A percentile compares a stretch with the other conserved stretches of the same genome.
Conservation (phyloP, 2,888 invertebrate species). For the Mellilla xanthometata region DNA sequence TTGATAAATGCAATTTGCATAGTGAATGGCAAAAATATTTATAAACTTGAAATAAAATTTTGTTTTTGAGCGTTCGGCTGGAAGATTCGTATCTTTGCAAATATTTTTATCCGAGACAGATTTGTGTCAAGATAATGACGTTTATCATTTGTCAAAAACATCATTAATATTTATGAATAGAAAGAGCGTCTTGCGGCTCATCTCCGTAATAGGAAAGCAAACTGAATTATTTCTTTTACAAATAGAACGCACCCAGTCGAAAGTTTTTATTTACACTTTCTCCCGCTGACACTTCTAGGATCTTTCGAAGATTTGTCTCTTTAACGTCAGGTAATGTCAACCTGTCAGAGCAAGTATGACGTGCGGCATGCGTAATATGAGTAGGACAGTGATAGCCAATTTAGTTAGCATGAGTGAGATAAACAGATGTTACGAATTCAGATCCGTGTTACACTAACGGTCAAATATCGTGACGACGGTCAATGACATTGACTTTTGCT, state of each 20-base stretch:
- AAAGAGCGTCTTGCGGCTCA: conserved; percentile 25
- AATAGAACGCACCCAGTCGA: conserved; percentile 42
- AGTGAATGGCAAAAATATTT: too few relatives aligned
- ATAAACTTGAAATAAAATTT: too few relatives aligned
- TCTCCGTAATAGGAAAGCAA: conserved; percentile 32
- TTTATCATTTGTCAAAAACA: conserved; percentile 5
- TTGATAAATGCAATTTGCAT: too few relatives aligned
- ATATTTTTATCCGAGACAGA: neutral
- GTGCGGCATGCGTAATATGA: conserved; percentile 33
- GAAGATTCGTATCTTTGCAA: too few relatives aligned
- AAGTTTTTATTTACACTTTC: conserved; percentile 71
- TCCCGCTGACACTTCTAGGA: conserved; percentile 50
- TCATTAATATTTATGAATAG: conserved; percentile 8
- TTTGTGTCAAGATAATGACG: conserved; percentile 2
- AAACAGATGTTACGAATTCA: conserved; percentile 31
- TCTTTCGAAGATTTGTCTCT: conserved; percentile 46
- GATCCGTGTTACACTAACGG: conserved; percentile 36
- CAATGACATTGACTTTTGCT: conserved; percentile 63
- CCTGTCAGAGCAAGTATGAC: conserved; percentile 36
- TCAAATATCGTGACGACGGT: conserved; percentile 49
- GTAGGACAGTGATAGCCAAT: conserved; percentile 33
- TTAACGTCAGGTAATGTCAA: conserved; percentile 37
- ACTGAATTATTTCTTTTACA: conserved; percentile 40
- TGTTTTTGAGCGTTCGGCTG: too few relatives aligned
- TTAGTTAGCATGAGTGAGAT: conserved; percentile 30